Evolutionary conservation across 2,797 vertebrate species (phyloP).

Genomic region (Channa striata): DNA sequence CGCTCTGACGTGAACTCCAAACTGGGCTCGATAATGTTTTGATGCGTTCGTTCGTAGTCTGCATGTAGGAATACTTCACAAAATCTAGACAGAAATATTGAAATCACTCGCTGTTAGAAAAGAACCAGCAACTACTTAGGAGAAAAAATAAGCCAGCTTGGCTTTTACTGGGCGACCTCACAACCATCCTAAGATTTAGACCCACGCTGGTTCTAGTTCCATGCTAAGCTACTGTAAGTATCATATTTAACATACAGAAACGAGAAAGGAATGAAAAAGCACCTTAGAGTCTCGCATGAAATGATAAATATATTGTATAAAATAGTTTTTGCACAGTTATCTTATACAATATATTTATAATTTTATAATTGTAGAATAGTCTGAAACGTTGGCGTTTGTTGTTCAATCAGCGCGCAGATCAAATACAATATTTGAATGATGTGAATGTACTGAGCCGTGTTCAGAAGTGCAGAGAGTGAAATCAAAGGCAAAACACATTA

Average conservation of each 20-base stretch:
- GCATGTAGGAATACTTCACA: not conserved
- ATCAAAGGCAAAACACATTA: not conserved
- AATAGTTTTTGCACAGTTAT: no score
- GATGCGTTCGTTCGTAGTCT: not conserved
- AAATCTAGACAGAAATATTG: not conserved
- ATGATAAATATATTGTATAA: no score
- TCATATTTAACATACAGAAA: not conserved
- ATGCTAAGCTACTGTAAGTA: not conserved
- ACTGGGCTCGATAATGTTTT: not conserved
- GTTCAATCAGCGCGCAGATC: slow-evolving; percentile 1
- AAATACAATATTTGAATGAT: not conserved
- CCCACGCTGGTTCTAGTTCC: not conserved
- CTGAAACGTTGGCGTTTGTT: not conserved
- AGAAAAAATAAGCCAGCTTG: not conserved
- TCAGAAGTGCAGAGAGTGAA: slow-evolving; percentile 4
- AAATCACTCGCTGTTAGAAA: not conserved
- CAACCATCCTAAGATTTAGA: no score
- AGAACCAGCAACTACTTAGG: not conserved
- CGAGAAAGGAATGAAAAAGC: not conserved
- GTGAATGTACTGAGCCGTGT: slow-evolving; percentile 1
- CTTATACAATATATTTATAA: no score
- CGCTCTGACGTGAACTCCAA: not conserved
- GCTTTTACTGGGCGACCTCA: no score
- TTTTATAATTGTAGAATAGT: no score
- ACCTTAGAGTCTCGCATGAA: no score